Base-by-base conservation (phyloP, 2,888 invertebrate genomes). In the Rhamphomyia laevipes region DNA sequence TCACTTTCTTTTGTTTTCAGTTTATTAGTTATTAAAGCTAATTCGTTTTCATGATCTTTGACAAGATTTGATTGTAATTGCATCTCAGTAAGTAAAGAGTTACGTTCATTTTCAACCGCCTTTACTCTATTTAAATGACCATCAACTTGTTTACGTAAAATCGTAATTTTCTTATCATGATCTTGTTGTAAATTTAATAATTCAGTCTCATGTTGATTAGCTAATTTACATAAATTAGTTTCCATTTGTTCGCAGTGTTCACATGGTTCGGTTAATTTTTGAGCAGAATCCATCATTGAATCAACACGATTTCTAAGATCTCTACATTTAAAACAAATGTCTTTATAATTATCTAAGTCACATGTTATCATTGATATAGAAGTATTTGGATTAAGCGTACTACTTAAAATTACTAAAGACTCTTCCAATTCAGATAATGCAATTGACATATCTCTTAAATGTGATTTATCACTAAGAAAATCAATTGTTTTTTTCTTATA, bases 301-400 rank as follows among this genome's bases (percentile, higher is more conserved):
- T 74, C 74, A 50, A 81, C 68, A 41, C 73, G 72, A 48, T 76
- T 73, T 13, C 76, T 72, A 46, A 82, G 60, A 42, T 74, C 74
- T 42, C 72, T 68, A 59, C 80, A 81, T 56, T 76, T 78, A 41
- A 72, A 67, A 59, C 77, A 78, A 41, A 78, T 71, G 57, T 75
- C 74, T 52, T 71, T 66, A 66, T 78, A 71, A 59, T 71, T 72
- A 30, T 57, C 61, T 7, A 66, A 56, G 46, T 67, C 66, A 44
- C 54, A 40, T 12, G 47, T 37, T 1, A 45, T n/a, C 5, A 64
- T 50, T 16, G 64, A 61, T 49, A 66, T 57, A 23, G 59, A 59
- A 11, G 61, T 54, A 44, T 56, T 56, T 13, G 61, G 58, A 43
- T 51, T 58, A 2, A 61, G 43, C 7, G 56, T 55, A 31, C 60